Evolutionary conservation across 35 echinoderm and acorn worm species (phyloP).

Genomic region (Lytechinus variegatus): DNA sequence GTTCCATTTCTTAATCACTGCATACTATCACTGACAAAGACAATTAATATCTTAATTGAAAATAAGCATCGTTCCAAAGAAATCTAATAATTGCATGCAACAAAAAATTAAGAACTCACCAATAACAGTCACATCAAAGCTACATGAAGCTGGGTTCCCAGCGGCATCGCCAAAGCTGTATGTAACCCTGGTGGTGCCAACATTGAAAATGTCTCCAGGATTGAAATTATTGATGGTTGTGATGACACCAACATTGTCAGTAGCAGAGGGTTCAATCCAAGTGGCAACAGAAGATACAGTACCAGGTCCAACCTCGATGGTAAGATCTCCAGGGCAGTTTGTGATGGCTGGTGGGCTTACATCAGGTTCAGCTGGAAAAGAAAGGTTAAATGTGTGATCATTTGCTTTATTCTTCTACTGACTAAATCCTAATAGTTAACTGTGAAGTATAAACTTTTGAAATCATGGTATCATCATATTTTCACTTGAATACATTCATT

Average conservation of each 20-base stretch:
- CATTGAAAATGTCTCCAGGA: slow-evolving; percentile 26
- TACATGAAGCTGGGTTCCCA: slow-evolving; percentile 46
- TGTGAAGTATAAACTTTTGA: no score
- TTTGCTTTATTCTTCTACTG: no score
- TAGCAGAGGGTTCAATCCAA: slow-evolving; percentile 66
- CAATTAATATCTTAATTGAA: neutral
- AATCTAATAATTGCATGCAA: neutral
- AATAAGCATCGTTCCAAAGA: no score
- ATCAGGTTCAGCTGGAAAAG: slow-evolving; percentile 29
- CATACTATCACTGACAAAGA: neutral
- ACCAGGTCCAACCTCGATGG: neutral
- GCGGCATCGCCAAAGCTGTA: slow-evolving; percentile 54
- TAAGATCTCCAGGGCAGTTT: slow-evolving; percentile 44
- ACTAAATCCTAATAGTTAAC: no score
- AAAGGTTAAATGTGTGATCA: neutral
- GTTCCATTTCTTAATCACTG: neutral
- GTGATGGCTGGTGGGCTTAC: slow-evolving; percentile 48
- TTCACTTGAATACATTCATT: no score
- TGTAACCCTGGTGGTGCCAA: slow-evolving; percentile 42
- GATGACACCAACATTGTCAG: slow-evolving; percentile 53
- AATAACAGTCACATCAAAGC: slow-evolving; percentile 52
- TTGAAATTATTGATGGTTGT: neutral
- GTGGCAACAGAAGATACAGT: neutral
- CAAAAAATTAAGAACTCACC: neutral
- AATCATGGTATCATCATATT: no score